Conservation (phyloP, 2,113 vertebrate species). For the Apistogramma diplotaenia region DNA sequence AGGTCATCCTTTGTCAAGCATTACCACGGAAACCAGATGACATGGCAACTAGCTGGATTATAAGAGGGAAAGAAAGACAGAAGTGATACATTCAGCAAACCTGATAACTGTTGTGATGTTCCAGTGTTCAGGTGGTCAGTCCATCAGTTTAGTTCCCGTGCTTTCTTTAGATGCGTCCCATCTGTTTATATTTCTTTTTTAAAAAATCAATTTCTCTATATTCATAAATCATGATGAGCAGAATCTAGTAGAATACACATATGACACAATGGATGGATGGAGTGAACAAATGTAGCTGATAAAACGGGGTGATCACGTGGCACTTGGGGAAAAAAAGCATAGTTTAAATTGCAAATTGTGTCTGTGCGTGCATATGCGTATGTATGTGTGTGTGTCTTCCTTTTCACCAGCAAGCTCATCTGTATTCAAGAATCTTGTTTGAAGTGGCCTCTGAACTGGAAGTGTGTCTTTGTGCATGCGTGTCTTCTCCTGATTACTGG, state of each 20-base stretch:
- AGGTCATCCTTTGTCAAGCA: slow-evolving; percentile 12
- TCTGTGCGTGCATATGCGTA: background rate
- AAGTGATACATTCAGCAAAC: slow-evolving; percentile 25
- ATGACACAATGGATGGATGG: background rate
- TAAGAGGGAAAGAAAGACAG: background rate
- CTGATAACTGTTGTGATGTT: slow-evolving; percentile 20
- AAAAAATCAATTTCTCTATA: background rate
- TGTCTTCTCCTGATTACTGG: slow-evolving; percentile 22
- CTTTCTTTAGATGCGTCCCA: background rate
- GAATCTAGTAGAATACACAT: background rate
- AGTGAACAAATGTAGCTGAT: slow-evolving; percentile 18
- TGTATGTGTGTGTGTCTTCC: slow-evolving; percentile 1
- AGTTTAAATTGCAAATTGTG: slow-evolving; percentile 61
- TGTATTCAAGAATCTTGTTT: slow-evolving; percentile 71
- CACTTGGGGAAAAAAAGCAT: slow-evolving; percentile 1
- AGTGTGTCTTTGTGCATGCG: slow-evolving; percentile 23
- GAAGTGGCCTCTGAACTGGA: slow-evolving; percentile 67
- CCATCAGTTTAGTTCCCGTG: background rate
- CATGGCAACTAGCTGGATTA: slow-evolving; percentile 47
- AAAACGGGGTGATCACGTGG: slow-evolving; percentile 56
- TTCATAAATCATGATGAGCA: background rate
- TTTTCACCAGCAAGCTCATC: slow-evolving; percentile 61
- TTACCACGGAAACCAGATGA: slow-evolving; percentile 52
- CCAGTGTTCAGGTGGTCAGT: background rate
- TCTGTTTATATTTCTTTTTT: background rate